phyloP scores from a whole-genome alignment of 2,888 invertebrate genomes.

The Phortica magna region DNA sequence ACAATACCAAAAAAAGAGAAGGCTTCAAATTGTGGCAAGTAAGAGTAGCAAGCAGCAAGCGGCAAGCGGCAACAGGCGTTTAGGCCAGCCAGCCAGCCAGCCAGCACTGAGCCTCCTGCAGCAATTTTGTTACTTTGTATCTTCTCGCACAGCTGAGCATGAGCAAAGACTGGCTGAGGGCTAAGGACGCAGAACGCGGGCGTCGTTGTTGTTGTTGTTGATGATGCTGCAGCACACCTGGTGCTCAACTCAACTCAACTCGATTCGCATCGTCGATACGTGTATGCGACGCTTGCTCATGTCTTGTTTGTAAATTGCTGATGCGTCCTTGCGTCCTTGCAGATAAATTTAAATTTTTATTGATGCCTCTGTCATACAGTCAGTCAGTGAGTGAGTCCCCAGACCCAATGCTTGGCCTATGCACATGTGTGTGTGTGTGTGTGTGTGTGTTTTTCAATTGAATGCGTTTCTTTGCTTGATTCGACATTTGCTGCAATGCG shows the following conservation, averaged over 20 bases:
- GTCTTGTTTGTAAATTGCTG: conserved; percentile 2
- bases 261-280: background rate
- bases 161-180: background rate
- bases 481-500: conserved; percentile 28
- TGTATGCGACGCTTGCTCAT: background rate
- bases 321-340: conserved; percentile 19
- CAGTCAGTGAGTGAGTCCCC: background rate
- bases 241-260: background rate
- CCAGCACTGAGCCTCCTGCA: too few species aligned
- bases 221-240: conserved; percentile 6
- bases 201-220: background rate
- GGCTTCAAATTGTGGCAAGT: background rate
- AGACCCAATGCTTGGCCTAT: background rate
- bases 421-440: background rate
- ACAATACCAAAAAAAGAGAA: background rate
- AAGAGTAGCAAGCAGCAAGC: background rate
- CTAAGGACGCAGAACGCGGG: too few species aligned
- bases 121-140: background rate
- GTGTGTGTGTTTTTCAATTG: conserved; percentile 24
- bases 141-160: background rate
- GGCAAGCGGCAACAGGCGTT: background rate
- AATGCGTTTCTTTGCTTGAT: conserved; percentile 24
- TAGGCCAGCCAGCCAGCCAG: too few species aligned
- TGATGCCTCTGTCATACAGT: conserved; percentile 4
- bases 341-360: conserved; percentile 34